Base-by-base conservation (phyloP, 2,888 invertebrate genomes). In the Folsomia candida region DNA sequence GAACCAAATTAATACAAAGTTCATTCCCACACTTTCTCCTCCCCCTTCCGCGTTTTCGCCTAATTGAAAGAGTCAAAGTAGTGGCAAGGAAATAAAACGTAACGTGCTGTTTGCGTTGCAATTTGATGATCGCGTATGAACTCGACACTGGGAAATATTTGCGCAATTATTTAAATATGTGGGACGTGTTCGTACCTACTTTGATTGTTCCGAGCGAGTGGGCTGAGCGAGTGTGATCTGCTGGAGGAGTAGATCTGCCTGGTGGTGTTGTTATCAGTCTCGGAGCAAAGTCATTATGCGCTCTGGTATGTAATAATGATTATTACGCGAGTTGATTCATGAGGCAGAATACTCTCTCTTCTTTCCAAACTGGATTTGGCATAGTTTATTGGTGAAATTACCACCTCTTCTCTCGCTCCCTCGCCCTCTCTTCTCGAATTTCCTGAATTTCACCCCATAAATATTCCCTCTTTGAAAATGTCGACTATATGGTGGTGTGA, bases 311-410 rank as follows among this genome's bases (percentile, higher is more conserved):
- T 25, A 20, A 59, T 59, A 59, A 59, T 59, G 59, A 59, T 59
- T 59, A 59, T 59, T 26, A 59, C 25, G 14, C 14, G 59, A 3
- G 24, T 59, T 59, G 59, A 59, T 59, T 59, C 25, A 25, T 59
- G 59, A 14, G 59, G 25, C 9, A 4, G 26, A 59, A 14, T 37
- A 14, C 54, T 58, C 28, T 22, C 58, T 28, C 25, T 47, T 67
- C 28, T 18, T 29, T 18, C 24, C 67, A n/a, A 64, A 51, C 22
- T 37, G 37, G 37, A 37, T 37, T 37, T 37, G 37, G 37, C 37
- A 37, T 37, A 14, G 37, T 37, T 37, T 37, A 37, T 37, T 4
- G 37, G 37, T 37, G 4, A 54, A 54, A 27, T 28, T 26, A 51
- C 47, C 51, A 51, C 22, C 60, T 67, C 11, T 20, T 58, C 14